Evolutionary conservation across 1,140 invertebrate species (phyloP).

Genomic region (Elysia chlorotica): DNA sequence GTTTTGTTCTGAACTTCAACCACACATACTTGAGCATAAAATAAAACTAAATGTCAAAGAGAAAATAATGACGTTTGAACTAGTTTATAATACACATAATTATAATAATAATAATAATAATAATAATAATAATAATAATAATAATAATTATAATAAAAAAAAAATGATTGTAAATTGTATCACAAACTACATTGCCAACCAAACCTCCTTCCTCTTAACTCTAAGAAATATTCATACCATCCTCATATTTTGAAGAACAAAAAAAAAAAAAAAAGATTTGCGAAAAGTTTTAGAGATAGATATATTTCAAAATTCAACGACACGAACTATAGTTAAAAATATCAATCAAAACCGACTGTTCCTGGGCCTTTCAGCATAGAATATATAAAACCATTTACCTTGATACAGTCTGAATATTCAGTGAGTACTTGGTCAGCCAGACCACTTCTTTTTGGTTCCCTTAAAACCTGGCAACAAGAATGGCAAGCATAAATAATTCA

Average conservation of each 20-base stretch:
- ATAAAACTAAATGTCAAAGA: too few species aligned
- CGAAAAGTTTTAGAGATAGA: background rate
- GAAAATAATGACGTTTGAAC: too few species aligned
- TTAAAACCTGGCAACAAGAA: constrained; percentile 81
- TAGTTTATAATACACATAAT: background rate
- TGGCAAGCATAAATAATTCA: too few species aligned
- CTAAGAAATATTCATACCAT: background rate
- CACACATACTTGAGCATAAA: too few species aligned
- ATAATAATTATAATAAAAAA: too few species aligned
- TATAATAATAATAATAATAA: background rate
- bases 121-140: background rate
- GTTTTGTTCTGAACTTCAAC: too few species aligned
- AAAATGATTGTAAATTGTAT: too few species aligned
- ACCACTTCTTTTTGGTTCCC: constrained; percentile 77
- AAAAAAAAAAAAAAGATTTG: background rate
- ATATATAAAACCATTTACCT: too few species aligned
- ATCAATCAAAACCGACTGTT: background rate
- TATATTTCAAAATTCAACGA: background rate
- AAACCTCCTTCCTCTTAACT: too few species aligned
- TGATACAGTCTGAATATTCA: constrained; percentile 70
- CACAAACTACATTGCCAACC: too few species aligned
- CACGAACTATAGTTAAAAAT: background rate
- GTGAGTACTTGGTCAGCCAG: constrained; percentile 78
- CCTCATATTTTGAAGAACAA: background rate
- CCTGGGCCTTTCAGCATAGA: too few species aligned